A percentile compares a stretch with the other conserved stretches of the same genome.
Evolutionary conservation across 2,888 invertebrate genomes (phyloP).

Genomic region (Pediacus dermestoides): DNA sequence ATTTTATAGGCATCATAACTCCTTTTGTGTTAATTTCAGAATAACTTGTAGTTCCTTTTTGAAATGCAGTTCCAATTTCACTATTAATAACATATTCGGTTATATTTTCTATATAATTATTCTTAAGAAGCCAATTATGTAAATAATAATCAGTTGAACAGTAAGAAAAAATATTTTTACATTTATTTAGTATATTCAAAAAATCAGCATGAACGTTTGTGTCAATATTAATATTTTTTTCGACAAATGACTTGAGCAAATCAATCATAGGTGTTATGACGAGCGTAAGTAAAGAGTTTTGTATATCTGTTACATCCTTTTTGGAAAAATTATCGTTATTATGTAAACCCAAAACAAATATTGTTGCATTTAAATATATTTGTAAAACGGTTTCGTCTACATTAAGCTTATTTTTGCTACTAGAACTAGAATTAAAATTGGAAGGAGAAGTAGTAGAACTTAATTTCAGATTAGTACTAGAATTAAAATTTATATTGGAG

Average conservation of each 20-base stretch:
- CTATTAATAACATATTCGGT: slow-evolving; percentile 7
- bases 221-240: slow-evolving; percentile 1
- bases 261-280: background rate
- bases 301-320: slow-evolving; percentile 13
- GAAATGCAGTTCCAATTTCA: slow-evolving; percentile 5
- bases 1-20: background rate
- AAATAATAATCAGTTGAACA: slow-evolving; percentile 1
- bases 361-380: slow-evolving; percentile 3
- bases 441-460: background rate
- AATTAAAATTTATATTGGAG: slow-evolving; percentile 2
- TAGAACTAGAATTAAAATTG: background rate
- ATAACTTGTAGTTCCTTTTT: background rate
- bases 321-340: slow-evolving; percentile 11
- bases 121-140: slow-evolving; percentile 1
- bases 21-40: slow-evolving; percentile 2
- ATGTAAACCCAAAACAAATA: slow-evolving; percentile 9
- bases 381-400: slow-evolving; percentile 2
- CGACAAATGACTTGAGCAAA: slow-evolving; percentile 1
- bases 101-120: slow-evolving; percentile 5
- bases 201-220: background rate
- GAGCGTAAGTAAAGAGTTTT: slow-evolving; percentile 5
- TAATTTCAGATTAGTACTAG: slow-evolving; percentile 1
- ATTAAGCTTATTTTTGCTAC: too few relatives aligned
- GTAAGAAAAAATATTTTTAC: slow-evolving; percentile 2
- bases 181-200: slow-evolving; percentile 1